Percentiles rank a stretch among this genome's conserved stretches.
Evolutionary conservation across 1,140 invertebrate species (phyloP).

Genomic region (Listronotus bonariensis): DNA sequence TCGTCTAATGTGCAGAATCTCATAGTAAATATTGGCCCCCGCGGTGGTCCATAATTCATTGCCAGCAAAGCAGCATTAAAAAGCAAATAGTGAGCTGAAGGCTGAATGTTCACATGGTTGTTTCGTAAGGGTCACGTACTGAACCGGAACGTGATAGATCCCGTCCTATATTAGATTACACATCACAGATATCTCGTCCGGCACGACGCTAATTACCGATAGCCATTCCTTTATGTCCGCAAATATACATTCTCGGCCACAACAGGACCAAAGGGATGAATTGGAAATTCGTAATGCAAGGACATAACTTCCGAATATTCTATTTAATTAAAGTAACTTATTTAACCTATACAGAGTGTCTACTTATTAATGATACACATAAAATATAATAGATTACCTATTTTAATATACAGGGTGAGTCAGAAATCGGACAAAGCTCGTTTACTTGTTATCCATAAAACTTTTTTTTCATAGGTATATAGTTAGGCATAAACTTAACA

Average conservation of each 20-base stretch:
- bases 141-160: conserved; percentile 51
- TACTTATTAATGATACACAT: no score
- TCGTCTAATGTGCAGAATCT: conserved; percentile 26
- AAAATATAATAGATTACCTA: no score
- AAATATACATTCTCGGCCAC: conserved; percentile 32
- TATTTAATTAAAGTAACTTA: not conserved
- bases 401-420: no score
- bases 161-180: conserved; percentile 52
- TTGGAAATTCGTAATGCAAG: conserved; percentile 16
- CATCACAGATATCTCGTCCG: conserved; percentile 46
- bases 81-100: conserved; percentile 45
- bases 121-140: conserved; percentile 50
- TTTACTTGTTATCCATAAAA: no score
- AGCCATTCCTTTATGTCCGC: conserved; percentile 43
- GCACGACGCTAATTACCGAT: conserved; percentile 47
- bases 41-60: conserved; percentile 30
- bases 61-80: conserved; percentile 42
- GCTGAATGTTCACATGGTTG: conserved; percentile 50
- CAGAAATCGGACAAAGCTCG: no score
- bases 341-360: no score
- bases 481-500: no score
- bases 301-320: not conserved
- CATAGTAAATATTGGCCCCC: conserved; percentile 34
- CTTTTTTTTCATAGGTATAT: no score
- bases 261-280: conserved; percentile 16